Percentiles rank a stretch among this genome's conserved stretches.
phyloP scores from a whole-genome alignment of 2,888 invertebrate species.

The Agrochola lota region DNA sequence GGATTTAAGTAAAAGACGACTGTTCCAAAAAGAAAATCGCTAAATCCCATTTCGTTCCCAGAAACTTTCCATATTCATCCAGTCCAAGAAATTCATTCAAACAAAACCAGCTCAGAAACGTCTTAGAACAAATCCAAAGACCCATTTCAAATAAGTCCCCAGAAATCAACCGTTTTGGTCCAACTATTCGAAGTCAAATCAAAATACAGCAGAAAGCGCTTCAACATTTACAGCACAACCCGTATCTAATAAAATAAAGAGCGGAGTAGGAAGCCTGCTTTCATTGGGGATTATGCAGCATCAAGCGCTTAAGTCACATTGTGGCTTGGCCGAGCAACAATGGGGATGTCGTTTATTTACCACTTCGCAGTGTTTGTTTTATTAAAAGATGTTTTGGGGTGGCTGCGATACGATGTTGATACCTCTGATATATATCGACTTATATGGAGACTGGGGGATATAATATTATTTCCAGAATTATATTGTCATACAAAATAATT shows the following conservation, averaged over 20 bases:
- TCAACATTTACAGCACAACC: conserved; percentile 53
- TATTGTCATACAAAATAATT: neutral
- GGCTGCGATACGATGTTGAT: neutral
- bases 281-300: conserved; percentile 73
- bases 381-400: conserved; percentile 39
- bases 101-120: conserved; percentile 9
- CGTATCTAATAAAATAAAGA: conserved; percentile 72
- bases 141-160: conserved; percentile 3
- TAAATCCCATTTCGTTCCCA: neutral
- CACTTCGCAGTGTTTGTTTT: conserved; percentile 61
- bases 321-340: conserved; percentile 50
- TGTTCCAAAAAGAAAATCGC: neutral
- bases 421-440: neutral
- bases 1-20: neutral
- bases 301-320: conserved; percentile 69
- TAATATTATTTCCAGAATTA: neutral
- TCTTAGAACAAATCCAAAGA: conserved; percentile 22
- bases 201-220: conserved; percentile 30
- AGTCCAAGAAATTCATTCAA: neutral
- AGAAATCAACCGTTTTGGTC: conserved; percentile 2
- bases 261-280: conserved; percentile 63
- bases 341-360: conserved; percentile 59
- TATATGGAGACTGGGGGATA: neutral
- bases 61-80: neutral
- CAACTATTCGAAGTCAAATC: conserved; percentile 19